Evolutionary conservation across 2,888 invertebrate genomes (phyloP).

Genomic region (Rhamnusium bicolor): DNA sequence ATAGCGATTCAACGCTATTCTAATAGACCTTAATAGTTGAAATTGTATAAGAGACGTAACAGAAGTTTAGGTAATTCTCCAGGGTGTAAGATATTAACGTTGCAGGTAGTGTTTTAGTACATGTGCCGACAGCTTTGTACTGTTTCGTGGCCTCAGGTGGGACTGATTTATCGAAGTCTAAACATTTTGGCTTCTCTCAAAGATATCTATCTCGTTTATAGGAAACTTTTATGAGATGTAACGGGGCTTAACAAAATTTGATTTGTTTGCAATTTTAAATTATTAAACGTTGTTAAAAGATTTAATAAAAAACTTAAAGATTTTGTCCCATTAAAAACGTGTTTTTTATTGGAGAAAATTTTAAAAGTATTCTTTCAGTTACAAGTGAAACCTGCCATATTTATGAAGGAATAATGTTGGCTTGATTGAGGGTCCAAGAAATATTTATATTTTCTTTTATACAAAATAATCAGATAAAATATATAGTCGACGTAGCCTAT

Average conservation of each 20-base stretch:
- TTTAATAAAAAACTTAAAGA: not conserved
- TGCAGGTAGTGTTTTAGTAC: conserved; percentile 28
- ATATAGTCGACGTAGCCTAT: no score
- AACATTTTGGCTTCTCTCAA: conserved; percentile 5
- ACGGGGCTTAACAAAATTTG: not conserved
- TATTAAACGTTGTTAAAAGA: not conserved
- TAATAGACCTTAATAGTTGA: conserved; percentile 21
- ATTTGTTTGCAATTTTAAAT: not conserved
- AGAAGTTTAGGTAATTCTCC: conserved; percentile 34
- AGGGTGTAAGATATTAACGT: conserved; percentile 26
- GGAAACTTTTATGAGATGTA: conserved; percentile 1
- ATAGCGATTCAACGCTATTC: conserved; percentile 2
- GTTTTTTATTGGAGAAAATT: no score
- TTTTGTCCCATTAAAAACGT: no score
- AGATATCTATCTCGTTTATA: conserved; percentile 7
- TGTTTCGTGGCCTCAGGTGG: conserved; percentile 33
- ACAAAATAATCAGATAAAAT: no score
- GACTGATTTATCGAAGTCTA: conserved; percentile 37
- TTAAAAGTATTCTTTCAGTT: no score
- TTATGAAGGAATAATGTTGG: no score
- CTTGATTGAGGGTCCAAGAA: no score
- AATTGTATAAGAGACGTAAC: conserved; percentile 27
- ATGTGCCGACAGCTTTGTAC: conserved; percentile 36
- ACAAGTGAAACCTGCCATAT: no score
- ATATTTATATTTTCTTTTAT: no score